Conservation (phyloP, 2,888 invertebrate genomes). For the Schrankia costaestrigalis region DNA sequence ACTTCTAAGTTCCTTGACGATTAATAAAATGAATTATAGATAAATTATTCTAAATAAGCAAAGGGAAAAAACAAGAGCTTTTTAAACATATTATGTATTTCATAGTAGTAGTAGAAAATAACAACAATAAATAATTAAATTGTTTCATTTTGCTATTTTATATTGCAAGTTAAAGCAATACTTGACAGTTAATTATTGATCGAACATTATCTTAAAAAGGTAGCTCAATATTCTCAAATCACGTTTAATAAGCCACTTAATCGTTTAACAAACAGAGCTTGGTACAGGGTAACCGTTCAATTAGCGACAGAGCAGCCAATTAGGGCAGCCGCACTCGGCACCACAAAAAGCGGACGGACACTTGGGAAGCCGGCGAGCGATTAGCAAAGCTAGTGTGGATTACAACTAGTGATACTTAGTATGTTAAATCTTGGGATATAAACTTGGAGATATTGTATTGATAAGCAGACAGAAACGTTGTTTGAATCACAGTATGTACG, state of each 20-base stretch:
- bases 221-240: conserved; percentile 32
- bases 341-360: conserved; percentile 48
- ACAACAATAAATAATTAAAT: not conserved
- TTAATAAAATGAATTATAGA: no score
- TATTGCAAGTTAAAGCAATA: not conserved
- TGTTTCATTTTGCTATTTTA: not conserved
- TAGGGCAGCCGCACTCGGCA: conserved; percentile 53
- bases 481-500: no score
- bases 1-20: no score
- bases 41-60: no score
- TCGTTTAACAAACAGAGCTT: conserved; percentile 56
- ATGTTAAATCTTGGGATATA: no score
- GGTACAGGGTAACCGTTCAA: conserved; percentile 62
- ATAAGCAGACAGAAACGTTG: no score
- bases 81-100: no score
- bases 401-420: conserved; percentile 5
- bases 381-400: conserved; percentile 18
- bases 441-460: no score
- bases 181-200: not conserved
- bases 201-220: conserved; percentile 10
- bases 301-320: conserved; percentile 63
- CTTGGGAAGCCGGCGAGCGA: conserved; percentile 2
- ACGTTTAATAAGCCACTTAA: conserved; percentile 52
- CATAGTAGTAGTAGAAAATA: no score
- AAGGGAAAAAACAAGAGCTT: no score